phyloP scores from a whole-genome alignment of 2,888 invertebrate genomes.

The Agriotes lineatus region DNA sequence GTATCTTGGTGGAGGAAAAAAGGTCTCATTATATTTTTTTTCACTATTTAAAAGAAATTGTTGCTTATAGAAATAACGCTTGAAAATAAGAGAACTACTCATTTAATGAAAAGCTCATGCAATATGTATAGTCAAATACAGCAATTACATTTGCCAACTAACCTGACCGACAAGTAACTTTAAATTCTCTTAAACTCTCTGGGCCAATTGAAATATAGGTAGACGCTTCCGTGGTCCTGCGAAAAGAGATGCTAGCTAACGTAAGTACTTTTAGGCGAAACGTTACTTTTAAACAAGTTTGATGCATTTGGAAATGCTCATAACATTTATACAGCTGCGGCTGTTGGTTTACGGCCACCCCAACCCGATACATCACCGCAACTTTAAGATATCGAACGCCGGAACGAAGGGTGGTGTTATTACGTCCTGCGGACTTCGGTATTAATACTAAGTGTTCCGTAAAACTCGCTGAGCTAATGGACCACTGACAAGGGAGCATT shows the following conservation, averaged over 20 bases:
- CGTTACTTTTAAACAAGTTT: conserved; percentile 35
- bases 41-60: too few relatives aligned
- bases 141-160: too few relatives aligned
- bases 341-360: conserved; percentile 43
- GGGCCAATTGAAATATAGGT: not conserved
- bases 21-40: too few relatives aligned
- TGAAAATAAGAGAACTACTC: too few relatives aligned
- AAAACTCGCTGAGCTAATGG: conserved; percentile 36
- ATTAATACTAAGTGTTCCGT: conserved; percentile 47
- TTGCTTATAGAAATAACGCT: too few relatives aligned
- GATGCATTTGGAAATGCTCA: conserved; percentile 35
- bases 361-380: conserved; percentile 45
- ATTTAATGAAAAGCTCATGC: too few relatives aligned
- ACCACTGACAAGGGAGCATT: conserved; percentile 16
- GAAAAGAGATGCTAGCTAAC: not conserved
- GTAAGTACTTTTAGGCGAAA: conserved; percentile 11
- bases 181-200: too few relatives aligned
- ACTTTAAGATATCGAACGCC: conserved; percentile 41
- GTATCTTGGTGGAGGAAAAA: too few relatives aligned
- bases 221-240: not conserved
- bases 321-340: conserved; percentile 45
- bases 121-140: too few relatives aligned
- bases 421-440: conserved; percentile 38
- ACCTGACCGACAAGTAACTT: too few relatives aligned
- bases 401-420: conserved; percentile 39